These are phyloP conservation scores for Phalangium opilio DNA, from an alignment of 2,888 invertebrate genomes.

Conservation along the genomic window DNA sequence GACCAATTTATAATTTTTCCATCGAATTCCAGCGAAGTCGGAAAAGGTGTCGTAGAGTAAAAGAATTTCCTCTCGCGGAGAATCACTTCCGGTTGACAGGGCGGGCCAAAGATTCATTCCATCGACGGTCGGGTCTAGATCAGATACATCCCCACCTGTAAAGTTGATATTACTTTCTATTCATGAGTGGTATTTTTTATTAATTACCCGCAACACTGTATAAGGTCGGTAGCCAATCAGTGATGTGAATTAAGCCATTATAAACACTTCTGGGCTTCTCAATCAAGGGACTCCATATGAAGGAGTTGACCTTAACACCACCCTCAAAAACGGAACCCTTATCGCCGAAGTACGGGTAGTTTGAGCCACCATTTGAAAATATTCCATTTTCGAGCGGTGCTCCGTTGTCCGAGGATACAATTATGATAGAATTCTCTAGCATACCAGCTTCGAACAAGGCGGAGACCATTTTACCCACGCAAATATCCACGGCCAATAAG, in stretches of 20 bases:
- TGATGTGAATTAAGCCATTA: slow-evolving; percentile 30
- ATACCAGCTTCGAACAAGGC: slow-evolving; percentile 49
- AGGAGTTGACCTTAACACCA: slow-evolving; percentile 61
- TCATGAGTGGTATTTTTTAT: too few relatives aligned
- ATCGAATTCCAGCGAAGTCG: slow-evolving; percentile 15
- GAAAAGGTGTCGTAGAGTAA: slow-evolving; percentile 17
- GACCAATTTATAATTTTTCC: slow-evolving; percentile 15
- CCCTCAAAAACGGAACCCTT: slow-evolving; percentile 71
- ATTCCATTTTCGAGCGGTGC: slow-evolving; percentile 46
- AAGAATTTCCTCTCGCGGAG: slow-evolving; percentile 40
- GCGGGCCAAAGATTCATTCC: slow-evolving; percentile 15
- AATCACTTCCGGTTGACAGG: slow-evolving; percentile 34
- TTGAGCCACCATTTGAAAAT: slow-evolving; percentile 35
- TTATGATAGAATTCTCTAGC: slow-evolving; percentile 62
- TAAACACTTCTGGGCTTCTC: slow-evolving; percentile 40
- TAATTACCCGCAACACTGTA: slow-evolving; percentile 27
- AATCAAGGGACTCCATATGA: slow-evolving; percentile 57
- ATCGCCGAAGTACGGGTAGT: slow-evolving; percentile 38
- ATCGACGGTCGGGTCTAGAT: slow-evolving; percentile 6
- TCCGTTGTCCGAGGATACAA: slow-evolving; percentile 80
- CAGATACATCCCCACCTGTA: slow-evolving; percentile 6
- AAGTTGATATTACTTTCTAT: too few relatives aligned
- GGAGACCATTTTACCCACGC: slow-evolving; percentile 58
- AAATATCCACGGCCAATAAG: slow-evolving; percentile 66
- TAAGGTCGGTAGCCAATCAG: slow-evolving; percentile 33